A percentile compares a stretch with the other conserved stretches of the same genome.
Evolutionary conservation across 2,888 invertebrate species (phyloP).

Genomic region (Abscondita cerata): DNA sequence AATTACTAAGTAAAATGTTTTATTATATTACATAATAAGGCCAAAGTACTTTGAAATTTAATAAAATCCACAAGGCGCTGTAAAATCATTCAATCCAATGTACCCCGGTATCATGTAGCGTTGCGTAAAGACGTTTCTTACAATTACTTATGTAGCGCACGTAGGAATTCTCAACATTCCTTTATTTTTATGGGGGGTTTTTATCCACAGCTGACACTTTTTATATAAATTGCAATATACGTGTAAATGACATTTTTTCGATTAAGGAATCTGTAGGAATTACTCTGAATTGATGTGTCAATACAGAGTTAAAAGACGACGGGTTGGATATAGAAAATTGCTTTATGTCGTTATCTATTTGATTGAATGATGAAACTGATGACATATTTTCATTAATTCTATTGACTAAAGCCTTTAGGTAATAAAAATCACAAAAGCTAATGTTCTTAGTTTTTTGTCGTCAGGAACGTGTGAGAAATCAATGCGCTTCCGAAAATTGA

Average conservation of each 20-base stretch:
- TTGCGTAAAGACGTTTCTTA: slow-evolving; percentile 17
- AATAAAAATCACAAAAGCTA: too few species aligned
- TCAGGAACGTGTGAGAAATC: too few species aligned
- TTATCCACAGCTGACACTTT: slow-evolving; percentile 18
- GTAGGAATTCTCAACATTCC: slow-evolving; percentile 8
- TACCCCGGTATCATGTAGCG: slow-evolving; percentile 11
- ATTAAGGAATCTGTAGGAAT: slow-evolving; percentile 28
- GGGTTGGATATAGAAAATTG: background rate
- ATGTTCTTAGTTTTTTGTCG: too few species aligned
- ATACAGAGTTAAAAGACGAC: slow-evolving; percentile 6
- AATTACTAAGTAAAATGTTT: too few species aligned
- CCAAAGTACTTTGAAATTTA: background rate
- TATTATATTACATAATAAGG: too few species aligned
- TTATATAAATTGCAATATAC: slow-evolving; percentile 28
- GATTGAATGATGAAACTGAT: background rate
- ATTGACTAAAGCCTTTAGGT: too few species aligned
- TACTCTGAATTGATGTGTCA: slow-evolving; percentile 24
- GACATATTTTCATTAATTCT: background rate
- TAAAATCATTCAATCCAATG: slow-evolving; percentile 13
- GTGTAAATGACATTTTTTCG: slow-evolving; percentile 30
- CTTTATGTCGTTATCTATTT: background rate
- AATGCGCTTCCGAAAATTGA: too few species aligned
- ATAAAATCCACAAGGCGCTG: slow-evolving; percentile 17
- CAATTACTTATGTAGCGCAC: slow-evolving; percentile 8
- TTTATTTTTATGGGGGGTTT: slow-evolving; percentile 14